Conservation (phyloP, 2,113 vertebrate species). For the Mustela nigripes region DNA sequence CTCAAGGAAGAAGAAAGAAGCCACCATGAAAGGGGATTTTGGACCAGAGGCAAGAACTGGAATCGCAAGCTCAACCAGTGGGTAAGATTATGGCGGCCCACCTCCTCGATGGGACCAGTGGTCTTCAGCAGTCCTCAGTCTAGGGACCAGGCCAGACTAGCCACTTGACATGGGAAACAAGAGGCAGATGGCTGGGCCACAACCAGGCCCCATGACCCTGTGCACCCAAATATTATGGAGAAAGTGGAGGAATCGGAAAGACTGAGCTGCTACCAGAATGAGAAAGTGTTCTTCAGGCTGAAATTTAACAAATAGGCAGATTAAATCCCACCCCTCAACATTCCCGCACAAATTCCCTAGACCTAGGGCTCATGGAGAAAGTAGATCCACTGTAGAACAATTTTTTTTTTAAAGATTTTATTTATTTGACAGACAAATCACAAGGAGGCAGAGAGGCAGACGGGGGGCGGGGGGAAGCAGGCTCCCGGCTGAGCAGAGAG, state of each 20-base stretch:
- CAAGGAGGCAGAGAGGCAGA: no score
- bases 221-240: background rate
- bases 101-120: background rate
- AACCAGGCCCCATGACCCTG: no score
- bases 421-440: no score
- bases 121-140: background rate
- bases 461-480: no score
- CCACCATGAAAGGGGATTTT: background rate
- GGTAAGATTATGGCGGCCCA: background rate
- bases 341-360: background rate
- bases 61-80: background rate
- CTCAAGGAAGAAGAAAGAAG: background rate
- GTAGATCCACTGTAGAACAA: background rate
- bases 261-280: background rate
- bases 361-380: background rate
- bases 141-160: background rate
- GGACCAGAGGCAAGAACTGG: background rate
- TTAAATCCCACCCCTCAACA: background rate
- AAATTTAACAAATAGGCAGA: background rate
- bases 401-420: background rate
- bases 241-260: background rate
- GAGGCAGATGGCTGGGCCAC: rapidly evolving
- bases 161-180: background rate
- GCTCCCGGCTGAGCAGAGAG: no score
- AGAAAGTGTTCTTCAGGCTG: background rate